Evolutionary conservation across 2,888 invertebrate species (phyloP), one percentile per base, ranked within the genome.

Genomic region (Tipula vernalis): DNA sequence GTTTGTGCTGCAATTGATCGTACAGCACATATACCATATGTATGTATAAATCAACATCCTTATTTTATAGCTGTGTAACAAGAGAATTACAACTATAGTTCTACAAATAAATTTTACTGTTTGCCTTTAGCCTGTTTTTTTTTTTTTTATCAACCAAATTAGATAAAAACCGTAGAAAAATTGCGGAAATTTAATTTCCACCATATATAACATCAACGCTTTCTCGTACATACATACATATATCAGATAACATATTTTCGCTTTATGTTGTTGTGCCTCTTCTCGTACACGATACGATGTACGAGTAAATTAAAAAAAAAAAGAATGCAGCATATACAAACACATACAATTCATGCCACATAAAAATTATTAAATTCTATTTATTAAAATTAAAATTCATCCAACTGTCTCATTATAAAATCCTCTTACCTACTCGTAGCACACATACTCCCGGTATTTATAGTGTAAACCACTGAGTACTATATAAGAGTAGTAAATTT

Each of bases 381-480:
- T 71, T 71, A 71, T 71, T 71, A 71, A 71, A 71, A 71, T 71
- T 71, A 71, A 71, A 71, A 71, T 71, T 71, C 71, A 71, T 71
- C 28, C 71, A 71, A 71, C 71, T 71, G 71, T 71, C 71, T 71
- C 71, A 71, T 71, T 71, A 71, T 71, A 71, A 71, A 71, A 18
- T 71, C 71, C 71, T 71, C 71, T 71, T 71, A 71, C 71, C 71
- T 71, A 28, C 28, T 28, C 28, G 28, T 28, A 71, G 71, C 71
- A 28, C 12, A 71, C 4, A n/a, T 51, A 51, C n/a, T 39, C n/a
- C 3, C 2, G 47, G 47, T 15, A 39, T 15, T 5, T 51, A 51
- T 51, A 71, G 10, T 28, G 10, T 39, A 15, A 51, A 51, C 51
- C 5, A 39, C 39, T 39, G 51, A 51, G 51, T 6, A n/a, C n/a